Evolutionary conservation across 2,797 vertebrate species (phyloP).

Genomic region (Sebastes diploproa): DNA sequence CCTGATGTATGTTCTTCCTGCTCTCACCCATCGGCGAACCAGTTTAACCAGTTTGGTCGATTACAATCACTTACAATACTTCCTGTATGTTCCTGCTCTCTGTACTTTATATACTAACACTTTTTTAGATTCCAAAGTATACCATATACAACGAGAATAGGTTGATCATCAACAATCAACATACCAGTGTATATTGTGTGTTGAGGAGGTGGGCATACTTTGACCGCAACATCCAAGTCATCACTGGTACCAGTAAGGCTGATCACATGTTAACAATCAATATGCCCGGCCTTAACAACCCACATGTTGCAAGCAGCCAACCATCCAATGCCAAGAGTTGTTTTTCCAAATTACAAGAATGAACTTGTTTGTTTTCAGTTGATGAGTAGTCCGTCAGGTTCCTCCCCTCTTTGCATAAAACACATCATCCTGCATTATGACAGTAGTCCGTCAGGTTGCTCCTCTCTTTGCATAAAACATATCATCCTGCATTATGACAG

Average conservation of each 20-base stretch:
- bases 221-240: neutral
- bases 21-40: neutral
- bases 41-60: neutral
- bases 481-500: neutral
- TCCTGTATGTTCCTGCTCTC: neutral
- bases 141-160: neutral
- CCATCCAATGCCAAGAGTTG: neutral
- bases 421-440: neutral
- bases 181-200: neutral
- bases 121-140: neutral
- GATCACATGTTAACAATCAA: neutral
- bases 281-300: neutral
- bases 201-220: neutral
- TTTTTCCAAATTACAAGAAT: neutral
- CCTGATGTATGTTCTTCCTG: accelerated
- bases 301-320: neutral
- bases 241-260: neutral
- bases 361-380: no score
- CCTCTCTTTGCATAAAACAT: neutral
- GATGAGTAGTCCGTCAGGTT: neutral
- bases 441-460: neutral
- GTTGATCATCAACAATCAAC: neutral
- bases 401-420: neutral
- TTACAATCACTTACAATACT: neutral
- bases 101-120: neutral